Evolutionary conservation across 2,888 invertebrate species (phyloP).

Genomic region (Drosophila longiperda): DNA sequence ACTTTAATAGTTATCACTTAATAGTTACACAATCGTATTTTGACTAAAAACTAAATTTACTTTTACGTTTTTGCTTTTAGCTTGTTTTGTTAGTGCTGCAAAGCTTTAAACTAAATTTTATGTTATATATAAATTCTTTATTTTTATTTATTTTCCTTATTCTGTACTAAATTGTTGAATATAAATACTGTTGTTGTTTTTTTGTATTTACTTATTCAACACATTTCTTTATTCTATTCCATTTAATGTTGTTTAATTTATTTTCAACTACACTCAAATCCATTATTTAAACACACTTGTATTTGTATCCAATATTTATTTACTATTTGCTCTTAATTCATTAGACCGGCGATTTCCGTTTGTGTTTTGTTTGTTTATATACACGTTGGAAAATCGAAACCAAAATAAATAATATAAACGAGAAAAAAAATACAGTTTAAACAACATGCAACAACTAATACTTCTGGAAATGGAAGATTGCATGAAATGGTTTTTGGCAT

Average conservation of each 20-base stretch:
- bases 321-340: constrained; percentile 42
- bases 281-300: constrained; percentile 31
- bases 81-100: neutral
- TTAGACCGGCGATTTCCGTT: constrained; percentile 35
- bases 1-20: neutral
- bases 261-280: constrained; percentile 19
- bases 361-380: constrained; percentile 51
- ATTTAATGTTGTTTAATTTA: constrained; percentile 10
- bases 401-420: constrained; percentile 13
- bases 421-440: constrained; percentile 30
- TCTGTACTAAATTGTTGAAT: neutral
- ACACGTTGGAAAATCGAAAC: constrained; percentile 28
- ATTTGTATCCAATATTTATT: constrained; percentile 47
- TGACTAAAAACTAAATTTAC: neutral
- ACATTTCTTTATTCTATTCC: no score
- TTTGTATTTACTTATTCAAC: neutral
- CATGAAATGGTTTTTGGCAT: constrained; percentile 18
- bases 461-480: constrained; percentile 45
- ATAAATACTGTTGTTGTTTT: neutral
- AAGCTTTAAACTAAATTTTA: neutral
- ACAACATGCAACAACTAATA: constrained; percentile 19
- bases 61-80: neutral
- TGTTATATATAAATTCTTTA: neutral
- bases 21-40: neutral
- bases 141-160: neutral